Evolutionary conservation across 35 echinoderm and acorn worm species (phyloP).

Genomic region (Heliocidaris erythrogramma): DNA sequence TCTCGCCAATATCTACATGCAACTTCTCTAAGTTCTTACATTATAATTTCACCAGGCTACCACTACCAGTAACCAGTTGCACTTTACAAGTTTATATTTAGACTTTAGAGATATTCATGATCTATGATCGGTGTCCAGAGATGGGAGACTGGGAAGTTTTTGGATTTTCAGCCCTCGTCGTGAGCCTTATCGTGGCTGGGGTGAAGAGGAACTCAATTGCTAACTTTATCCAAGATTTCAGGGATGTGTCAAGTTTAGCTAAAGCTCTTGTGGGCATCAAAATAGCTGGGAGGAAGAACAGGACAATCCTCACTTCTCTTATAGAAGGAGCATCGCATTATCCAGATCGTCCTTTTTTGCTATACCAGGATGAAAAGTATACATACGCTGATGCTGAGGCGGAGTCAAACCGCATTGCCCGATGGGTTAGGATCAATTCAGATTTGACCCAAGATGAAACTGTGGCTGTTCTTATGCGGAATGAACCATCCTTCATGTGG

Average conservation of each 20-base stretch:
- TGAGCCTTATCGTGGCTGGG: constrained; percentile 39
- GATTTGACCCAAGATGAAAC: constrained; percentile 19
- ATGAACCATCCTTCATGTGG: constrained; percentile 48
- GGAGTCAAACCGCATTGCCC: constrained; percentile 45
- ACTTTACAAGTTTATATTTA: not conserved
- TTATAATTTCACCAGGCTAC: too few species aligned
- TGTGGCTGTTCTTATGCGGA: constrained; percentile 53
- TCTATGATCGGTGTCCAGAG: not conserved
- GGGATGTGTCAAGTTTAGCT: not conserved
- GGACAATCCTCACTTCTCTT: not conserved
- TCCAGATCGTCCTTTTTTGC: constrained; percentile 38
- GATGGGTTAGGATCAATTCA: not conserved
- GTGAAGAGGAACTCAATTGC: constrained; percentile 39
- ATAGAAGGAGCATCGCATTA: not conserved
- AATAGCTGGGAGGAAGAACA: not conserved
- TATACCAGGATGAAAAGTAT: constrained; percentile 57
- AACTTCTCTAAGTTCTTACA: too few species aligned
- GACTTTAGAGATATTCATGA: not conserved
- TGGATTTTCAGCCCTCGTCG: constrained; percentile 22
- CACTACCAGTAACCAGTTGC: not conserved
- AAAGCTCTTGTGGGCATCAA: not conserved
- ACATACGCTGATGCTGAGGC: constrained; percentile 45
- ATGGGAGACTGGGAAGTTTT: constrained; percentile 48
- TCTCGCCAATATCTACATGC: too few species aligned
- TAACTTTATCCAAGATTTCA: not conserved